Conservation (phyloP, 2,888 invertebrate genomes). For the Therioaphis trifolii region DNA sequence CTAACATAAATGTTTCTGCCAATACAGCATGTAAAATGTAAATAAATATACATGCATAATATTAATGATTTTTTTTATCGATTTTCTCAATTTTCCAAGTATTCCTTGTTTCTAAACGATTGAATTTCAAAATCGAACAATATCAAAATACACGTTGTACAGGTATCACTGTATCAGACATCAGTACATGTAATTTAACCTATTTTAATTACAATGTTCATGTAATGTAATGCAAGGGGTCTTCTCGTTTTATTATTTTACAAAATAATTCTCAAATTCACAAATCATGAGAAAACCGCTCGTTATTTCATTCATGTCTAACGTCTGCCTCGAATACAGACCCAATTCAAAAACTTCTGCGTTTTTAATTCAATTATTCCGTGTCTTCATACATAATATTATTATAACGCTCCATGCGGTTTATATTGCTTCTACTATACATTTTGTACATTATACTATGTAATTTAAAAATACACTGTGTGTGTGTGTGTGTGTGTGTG, state of each 20-base stretch:
- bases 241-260: constrained; percentile 11
- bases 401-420: constrained; percentile 11
- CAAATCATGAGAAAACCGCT: constrained; percentile 48
- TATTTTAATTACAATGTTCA: not conserved
- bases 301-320: constrained; percentile 22
- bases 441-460: not conserved
- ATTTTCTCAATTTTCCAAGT: too few relatives aligned
- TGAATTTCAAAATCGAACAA: not conserved
- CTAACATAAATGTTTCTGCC: too few relatives aligned
- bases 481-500: not conserved
- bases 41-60: too few relatives aligned
- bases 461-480: constrained; percentile 44
- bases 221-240: not conserved
- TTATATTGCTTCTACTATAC: not conserved
- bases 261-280: constrained; percentile 27
- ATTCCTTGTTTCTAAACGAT: not conserved
- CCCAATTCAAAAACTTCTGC: constrained; percentile 28
- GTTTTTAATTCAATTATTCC: constrained; percentile 47
- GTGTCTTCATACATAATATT: not conserved
- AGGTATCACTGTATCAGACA: not conserved
- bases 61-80: too few relatives aligned
- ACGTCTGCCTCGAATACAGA: constrained; percentile 5
- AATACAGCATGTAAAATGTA: not conserved
- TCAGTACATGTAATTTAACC: not conserved
- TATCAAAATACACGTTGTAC: not conserved